Evolutionary conservation across 2,113 vertebrate genomes (phyloP), one percentile per base, ranked within the genome.

Genomic region (Rhinoptilus africanus): DNA sequence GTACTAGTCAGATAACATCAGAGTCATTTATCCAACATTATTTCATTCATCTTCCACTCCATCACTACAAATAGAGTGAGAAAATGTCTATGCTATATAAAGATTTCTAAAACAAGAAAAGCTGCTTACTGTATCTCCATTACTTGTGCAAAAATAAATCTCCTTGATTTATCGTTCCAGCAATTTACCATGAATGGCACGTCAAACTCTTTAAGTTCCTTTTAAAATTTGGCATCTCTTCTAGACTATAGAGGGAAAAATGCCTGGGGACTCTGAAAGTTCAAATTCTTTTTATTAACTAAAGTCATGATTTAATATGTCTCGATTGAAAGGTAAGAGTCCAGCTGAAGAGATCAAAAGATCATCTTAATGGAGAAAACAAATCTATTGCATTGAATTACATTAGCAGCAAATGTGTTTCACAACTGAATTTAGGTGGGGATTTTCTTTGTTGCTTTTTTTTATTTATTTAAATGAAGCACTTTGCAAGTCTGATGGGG

Each of bases 1-100:
- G 94, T 87, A 88, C 97, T 94, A 98, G 96, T 97, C 97, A 98
- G 95, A 97, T 96, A 96, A 92, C 50, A 75, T 97, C 54, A 88
- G 93, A 97, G 95, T 98, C 90, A 97, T 97, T 97, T 97, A 96
- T 89, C 89, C 94, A 96, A 96, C 90, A 95, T 97, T 95, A 97
- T 97, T 98, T 98, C 97, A 97, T 97, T 97, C 95, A 96, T 97
- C 75, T 96, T 98, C 92, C 83, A 92, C 69, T 96, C 96, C 93
- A 95, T 98, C 94, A 93, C 96, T 93, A 97, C 75, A 95, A 95
- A 95, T 95, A 97, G 69, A 97, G 88, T 97, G 95, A 96, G 91
- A 95, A 97, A 97, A 92, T 90, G 84, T 97, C 96, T 97, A 82
- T 85, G 93, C 92, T 94, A 94, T 95, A 96, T 93, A 96, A 98